Evolutionary conservation across 2,888 invertebrate genomes (phyloP).

Genomic region (Drosophila koepferae): DNA sequence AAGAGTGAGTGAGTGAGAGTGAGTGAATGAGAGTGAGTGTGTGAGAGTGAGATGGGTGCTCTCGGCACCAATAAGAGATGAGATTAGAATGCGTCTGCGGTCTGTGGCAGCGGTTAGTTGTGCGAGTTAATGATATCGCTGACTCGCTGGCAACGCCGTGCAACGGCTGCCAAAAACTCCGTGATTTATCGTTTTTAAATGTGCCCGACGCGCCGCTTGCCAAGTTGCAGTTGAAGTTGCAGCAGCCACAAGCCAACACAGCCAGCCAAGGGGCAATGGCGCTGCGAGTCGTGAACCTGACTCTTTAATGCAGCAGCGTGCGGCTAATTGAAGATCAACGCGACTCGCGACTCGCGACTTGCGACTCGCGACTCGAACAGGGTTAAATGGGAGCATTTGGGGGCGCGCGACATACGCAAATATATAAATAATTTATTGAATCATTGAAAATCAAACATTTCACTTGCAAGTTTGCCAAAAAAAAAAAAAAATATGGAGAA

Average conservation of each 20-base stretch:
- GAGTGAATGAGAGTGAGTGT: slow-evolving; percentile 11
- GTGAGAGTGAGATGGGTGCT: not conserved
- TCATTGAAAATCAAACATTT: slow-evolving; percentile 82
- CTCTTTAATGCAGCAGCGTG: slow-evolving; percentile 40
- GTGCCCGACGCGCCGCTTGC: slow-evolving; percentile 63
- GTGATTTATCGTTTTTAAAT: slow-evolving; percentile 77
- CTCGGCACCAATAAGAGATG: slow-evolving; percentile 31
- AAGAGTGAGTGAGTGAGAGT: slow-evolving; percentile 1
- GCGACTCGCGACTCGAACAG: not conserved
- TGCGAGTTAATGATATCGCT: slow-evolving; percentile 73
- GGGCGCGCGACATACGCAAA: slow-evolving; percentile 62
- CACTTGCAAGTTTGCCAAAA: slow-evolving; percentile 75
- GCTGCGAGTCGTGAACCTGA: slow-evolving; percentile 7
- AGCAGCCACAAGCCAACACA: slow-evolving; percentile 8
- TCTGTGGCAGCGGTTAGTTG: slow-evolving; percentile 45
- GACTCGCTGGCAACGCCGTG: slow-evolving; percentile 19
- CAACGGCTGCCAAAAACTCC: slow-evolving; percentile 69
- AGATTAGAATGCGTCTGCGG: slow-evolving; percentile 61
- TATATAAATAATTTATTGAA: slow-evolving; percentile 82
- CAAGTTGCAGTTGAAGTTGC: slow-evolving; percentile 31
- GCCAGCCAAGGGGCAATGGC: slow-evolving; percentile 38
- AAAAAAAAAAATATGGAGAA: not conserved
- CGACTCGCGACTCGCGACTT: not conserved
- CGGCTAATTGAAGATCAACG: slow-evolving; percentile 73
- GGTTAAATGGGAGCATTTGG: not conserved